These are phyloP conservation scores for Cryptomyrus ogoouensis DNA, from an alignment of 2,113 vertebrate genomes.

Conservation along the genomic window DNA sequence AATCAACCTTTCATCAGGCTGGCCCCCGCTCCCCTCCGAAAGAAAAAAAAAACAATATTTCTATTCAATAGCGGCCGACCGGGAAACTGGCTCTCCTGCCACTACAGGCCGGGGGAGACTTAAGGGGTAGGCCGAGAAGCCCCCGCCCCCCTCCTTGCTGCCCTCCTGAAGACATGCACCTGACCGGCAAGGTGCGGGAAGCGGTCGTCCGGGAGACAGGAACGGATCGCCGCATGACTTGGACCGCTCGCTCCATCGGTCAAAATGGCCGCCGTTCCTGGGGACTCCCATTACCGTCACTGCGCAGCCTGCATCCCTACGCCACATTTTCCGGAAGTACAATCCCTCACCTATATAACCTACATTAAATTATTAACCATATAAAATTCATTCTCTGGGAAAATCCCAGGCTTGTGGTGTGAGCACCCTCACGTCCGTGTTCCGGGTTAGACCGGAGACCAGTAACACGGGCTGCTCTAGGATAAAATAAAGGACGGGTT, in stretches of 20 bases:
- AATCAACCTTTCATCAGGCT: slow-evolving; percentile 99
- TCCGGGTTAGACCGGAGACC: background rate
- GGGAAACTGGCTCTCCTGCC: slow-evolving; percentile 53
- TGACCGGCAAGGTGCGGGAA: background rate
- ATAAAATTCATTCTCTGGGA: background rate
- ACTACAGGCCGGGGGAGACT: slow-evolving; percentile 36
- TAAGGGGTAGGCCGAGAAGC: slow-evolving; percentile 7
- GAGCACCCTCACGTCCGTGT: background rate
- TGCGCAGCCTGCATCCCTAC: background rate
- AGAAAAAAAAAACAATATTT: slow-evolving; percentile 94
- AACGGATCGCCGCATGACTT: background rate
- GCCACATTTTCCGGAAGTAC: background rate
- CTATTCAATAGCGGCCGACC: slow-evolving; percentile 87
- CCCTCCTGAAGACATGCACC: background rate
- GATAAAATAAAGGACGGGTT: background rate
- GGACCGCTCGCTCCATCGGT: background rate
- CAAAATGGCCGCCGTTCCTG: background rate
- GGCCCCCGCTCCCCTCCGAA: slow-evolving; percentile 47
- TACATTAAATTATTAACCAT: background rate
- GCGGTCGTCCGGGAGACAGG: background rate
- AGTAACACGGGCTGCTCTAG: background rate
- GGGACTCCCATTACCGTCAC: background rate
- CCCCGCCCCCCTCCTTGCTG: background rate
- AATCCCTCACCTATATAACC: background rate
- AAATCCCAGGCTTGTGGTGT: background rate